phyloP scores from a whole-genome alignment of 1,140 invertebrate genomes.

The Cylas formicarius region DNA sequence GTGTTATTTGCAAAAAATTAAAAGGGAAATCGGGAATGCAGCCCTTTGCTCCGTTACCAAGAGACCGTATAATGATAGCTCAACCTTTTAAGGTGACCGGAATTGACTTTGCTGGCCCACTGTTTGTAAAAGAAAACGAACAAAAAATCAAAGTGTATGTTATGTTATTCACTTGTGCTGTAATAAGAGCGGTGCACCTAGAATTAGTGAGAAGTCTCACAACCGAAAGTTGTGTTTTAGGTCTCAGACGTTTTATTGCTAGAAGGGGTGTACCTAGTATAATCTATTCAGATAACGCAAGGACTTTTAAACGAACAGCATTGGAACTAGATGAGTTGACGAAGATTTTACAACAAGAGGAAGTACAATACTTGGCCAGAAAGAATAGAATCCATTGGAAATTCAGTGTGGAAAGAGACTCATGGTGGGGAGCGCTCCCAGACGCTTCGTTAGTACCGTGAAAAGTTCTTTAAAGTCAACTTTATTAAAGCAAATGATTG shows the following conservation, averaged over 20 bases:
- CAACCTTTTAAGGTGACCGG: slow-evolving; percentile 34
- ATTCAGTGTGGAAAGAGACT: no score
- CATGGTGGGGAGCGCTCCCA: no score
- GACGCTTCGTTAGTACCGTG: no score
- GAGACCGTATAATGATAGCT: slow-evolving; percentile 18
- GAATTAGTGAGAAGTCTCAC: no score
- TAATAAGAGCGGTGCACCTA: slow-evolving; percentile 38
- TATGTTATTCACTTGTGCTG: slow-evolving; percentile 38
- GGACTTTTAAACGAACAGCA: no score
- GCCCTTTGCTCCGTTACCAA: slow-evolving; percentile 11
- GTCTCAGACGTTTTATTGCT: slow-evolving; percentile 35
- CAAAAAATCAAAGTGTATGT: slow-evolving; percentile 37
- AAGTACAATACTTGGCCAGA: no score
- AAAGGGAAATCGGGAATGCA: slow-evolving; percentile 18
- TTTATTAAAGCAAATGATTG: no score
- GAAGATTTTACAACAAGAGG: no score
- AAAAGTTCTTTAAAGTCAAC: no score
- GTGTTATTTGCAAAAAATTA: slow-evolving; percentile 29
- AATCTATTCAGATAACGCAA: slow-evolving; percentile 39
- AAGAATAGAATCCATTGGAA: no score
- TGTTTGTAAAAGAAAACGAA: slow-evolving; percentile 27
- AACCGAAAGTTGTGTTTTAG: slow-evolving; percentile 33
- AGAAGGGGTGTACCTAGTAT: slow-evolving; percentile 23
- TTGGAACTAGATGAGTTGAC: no score
- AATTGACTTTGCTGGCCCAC: slow-evolving; percentile 36